Evolutionary conservation across 2,797 vertebrate species (phyloP).

Genomic region (Girardinus metallicus): DNA sequence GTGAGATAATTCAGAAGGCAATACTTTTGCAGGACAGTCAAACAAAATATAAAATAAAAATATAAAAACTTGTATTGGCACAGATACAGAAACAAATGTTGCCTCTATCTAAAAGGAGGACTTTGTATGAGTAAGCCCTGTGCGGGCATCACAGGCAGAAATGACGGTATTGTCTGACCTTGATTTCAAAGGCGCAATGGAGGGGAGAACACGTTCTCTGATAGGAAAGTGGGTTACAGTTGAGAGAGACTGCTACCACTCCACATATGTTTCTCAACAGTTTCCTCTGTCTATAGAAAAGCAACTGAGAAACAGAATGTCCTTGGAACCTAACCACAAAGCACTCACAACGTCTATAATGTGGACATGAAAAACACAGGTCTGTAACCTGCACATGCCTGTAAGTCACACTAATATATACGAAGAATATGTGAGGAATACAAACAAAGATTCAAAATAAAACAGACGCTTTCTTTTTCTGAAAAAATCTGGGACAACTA

Average conservation of each 20-base stretch:
- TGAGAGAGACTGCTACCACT: constrained; percentile 56
- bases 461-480: not conserved
- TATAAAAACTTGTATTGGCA: not conserved
- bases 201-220: constrained; percentile 61
- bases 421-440: not conserved
- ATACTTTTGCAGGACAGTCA: not conserved
- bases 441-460: not conserved
- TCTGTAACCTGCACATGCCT: constrained; percentile 3
- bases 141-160: constrained; percentile 47
- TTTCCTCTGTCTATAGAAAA: constrained; percentile 66
- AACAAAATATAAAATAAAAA: not conserved
- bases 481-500: not conserved
- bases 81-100: constrained; percentile 32
- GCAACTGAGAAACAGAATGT: constrained; percentile 66
- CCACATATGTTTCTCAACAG: constrained; percentile 62
- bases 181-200: constrained; percentile 63
- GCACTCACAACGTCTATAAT: constrained; percentile 42
- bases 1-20: not conserved
- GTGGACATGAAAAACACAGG: constrained; percentile 15
- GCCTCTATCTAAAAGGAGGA: constrained; percentile 24
- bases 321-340: constrained; percentile 78
- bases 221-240: constrained; percentile 79
- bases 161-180: constrained; percentile 70
- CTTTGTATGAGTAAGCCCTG: constrained; percentile 35
- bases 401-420: constrained; percentile 8